Evolutionary conservation across 2,113 vertebrate genomes (phyloP).

Genomic region (Taxidea taxus): DNA sequence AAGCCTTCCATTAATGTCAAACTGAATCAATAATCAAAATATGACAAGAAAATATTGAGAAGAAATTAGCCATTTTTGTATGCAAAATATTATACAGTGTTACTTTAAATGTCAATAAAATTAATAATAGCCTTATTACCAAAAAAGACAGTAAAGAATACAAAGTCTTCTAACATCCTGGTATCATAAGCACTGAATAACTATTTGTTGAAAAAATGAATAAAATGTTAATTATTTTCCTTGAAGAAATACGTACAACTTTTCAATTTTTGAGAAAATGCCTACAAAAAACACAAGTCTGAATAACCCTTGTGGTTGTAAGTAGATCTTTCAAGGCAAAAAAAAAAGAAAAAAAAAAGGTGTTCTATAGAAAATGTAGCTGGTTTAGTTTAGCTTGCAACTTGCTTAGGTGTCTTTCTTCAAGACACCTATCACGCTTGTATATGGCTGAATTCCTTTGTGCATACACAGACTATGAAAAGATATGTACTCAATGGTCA

Average conservation of each 20-base stretch:
- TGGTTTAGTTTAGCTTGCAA: background rate
- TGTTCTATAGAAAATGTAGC: background rate
- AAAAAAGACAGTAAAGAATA: background rate
- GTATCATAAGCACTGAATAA: background rate
- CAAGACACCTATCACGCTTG: background rate
- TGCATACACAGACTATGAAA: background rate
- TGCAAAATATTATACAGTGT: background rate
- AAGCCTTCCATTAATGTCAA: background rate
- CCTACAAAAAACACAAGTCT: background rate
- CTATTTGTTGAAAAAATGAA: background rate
- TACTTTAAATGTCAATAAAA: background rate
- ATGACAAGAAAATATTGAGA: background rate
- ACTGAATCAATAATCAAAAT: background rate
- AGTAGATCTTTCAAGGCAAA: background rate
- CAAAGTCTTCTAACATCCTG: background rate
- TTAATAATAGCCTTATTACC: background rate
- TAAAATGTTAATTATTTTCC: background rate
- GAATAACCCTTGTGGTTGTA: background rate
- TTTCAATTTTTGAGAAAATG: background rate
- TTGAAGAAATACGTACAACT: background rate
- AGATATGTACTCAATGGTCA: background rate
- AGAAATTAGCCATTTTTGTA: background rate
- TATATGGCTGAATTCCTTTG: background rate
- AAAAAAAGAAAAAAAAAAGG: background rate
- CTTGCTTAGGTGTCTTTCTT: background rate